These are phyloP conservation scores for Chirona hameri DNA, from an alignment of 2,888 invertebrate species.

Conservation along the genomic window DNA sequence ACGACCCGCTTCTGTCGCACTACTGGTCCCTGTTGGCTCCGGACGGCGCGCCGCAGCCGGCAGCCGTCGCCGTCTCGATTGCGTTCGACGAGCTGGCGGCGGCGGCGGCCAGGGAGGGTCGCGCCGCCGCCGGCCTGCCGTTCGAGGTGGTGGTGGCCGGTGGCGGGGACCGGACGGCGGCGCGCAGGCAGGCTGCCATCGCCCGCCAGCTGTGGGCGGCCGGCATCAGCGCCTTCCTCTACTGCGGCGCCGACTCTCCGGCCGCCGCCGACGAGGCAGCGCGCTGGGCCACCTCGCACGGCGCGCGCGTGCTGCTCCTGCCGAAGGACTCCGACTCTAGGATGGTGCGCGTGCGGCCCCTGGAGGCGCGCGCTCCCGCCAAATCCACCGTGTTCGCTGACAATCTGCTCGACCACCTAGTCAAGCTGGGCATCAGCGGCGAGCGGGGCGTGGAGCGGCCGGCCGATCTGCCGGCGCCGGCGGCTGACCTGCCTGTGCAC, in stretches of 20 bases:
- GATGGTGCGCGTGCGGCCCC: constrained; percentile 24
- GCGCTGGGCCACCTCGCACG: constrained; percentile 8
- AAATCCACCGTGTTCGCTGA: background rate
- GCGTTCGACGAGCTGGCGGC: background rate
- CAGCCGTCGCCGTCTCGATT: constrained; percentile 9
- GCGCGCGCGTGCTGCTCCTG: constrained; percentile 3
- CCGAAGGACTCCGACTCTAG: background rate
- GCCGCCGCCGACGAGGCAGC: background rate
- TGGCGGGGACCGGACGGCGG: background rate
- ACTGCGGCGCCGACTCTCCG: background rate
- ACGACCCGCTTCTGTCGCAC: constrained; percentile 67
- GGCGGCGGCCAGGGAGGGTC: background rate
- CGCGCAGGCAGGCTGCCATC: background rate
- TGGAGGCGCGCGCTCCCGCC: background rate
- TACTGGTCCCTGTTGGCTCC: background rate
- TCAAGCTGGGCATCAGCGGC: background rate
- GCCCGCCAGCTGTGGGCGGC: background rate
- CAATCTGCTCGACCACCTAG: background rate
- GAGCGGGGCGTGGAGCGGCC: background rate
- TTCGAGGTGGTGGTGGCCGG: constrained; percentile 23
- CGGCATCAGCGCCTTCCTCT: constrained; percentile 6
- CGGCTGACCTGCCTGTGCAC: background rate
- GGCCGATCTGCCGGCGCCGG: background rate
- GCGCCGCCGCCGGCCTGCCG: background rate
- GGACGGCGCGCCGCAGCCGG: background rate